These are phyloP conservation scores for Phengaris arion DNA, from an alignment of 2,888 invertebrate genomes.

Conservation along the genomic window DNA sequence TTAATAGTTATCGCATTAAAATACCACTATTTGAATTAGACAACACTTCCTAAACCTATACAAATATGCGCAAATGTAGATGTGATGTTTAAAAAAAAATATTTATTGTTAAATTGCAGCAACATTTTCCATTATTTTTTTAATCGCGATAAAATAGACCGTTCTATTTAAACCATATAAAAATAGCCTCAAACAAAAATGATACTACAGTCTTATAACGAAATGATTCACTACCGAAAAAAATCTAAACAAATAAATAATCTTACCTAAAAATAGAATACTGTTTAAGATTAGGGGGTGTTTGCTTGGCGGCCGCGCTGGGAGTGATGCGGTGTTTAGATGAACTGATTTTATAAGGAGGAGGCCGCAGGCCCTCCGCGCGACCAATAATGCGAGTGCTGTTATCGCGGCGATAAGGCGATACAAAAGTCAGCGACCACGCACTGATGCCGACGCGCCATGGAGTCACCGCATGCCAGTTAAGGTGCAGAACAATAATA, in stretches of 20 bases:
- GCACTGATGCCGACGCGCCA: conserved; percentile 53
- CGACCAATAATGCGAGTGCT: conserved; percentile 62
- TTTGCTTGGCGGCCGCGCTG: conserved; percentile 34
- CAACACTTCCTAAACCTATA: no score
- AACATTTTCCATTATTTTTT: no score
- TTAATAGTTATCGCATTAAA: no score
- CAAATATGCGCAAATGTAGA: no score
- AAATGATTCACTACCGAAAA: neutral
- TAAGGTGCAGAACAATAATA: conserved; percentile 51
- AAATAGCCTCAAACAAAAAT: neutral
- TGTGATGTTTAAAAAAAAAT: no score
- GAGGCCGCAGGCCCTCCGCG: conserved; percentile 65
- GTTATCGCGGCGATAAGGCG: conserved; percentile 50
- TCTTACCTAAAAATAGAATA: conserved; percentile 35
- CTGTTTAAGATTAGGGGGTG: conserved; percentile 34
- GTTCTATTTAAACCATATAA: neutral
- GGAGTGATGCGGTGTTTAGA: conserved; percentile 49
- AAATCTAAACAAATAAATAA: conserved; percentile 1
- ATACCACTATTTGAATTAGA: no score
- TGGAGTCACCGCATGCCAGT: conserved; percentile 61
- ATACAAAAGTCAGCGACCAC: conserved; percentile 59
- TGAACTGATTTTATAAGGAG: conserved; percentile 59
- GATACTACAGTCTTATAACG: neutral
- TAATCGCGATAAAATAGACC: neutral
- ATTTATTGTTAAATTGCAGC: no score